Conservation (phyloP, 1,140 invertebrate species). For the Trichonephila clavata region DNA sequence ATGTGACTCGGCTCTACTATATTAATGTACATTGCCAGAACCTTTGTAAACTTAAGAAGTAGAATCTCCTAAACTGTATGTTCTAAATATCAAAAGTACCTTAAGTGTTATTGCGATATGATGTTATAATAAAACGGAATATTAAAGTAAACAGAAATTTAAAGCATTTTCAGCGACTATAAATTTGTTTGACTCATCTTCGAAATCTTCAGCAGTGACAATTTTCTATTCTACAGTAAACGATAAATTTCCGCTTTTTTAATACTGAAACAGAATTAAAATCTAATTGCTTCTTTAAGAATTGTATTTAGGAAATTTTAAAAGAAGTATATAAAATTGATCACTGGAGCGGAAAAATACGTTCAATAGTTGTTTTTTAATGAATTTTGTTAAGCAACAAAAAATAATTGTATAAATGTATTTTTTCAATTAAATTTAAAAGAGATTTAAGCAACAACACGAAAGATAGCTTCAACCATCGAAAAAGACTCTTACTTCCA, state of each 20-base stretch:
- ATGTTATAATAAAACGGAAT: no score
- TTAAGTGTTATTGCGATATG: no score
- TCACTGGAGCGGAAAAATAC: not conserved
- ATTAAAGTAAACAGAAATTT: no score
- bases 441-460: conserved; percentile 13
- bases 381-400: not conserved
- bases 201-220: not conserved
- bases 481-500: not conserved
- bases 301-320: not conserved
- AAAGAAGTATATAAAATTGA: not conserved
- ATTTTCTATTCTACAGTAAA: not conserved
- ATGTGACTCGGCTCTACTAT: no score
- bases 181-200: not conserved
- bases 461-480: not conserved
- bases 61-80: not conserved
- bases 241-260: not conserved
- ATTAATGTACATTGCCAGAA: no score
- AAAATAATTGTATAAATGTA: not conserved
- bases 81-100: not conserved
- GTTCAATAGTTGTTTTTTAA: not conserved
- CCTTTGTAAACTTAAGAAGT: no score
- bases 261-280: not conserved
- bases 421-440: not conserved
- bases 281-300: not conserved
- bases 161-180: no score